Evolutionary conservation across 2,797 vertebrate genomes (phyloP).

Genomic region (Apogon hyalosoma): DNA sequence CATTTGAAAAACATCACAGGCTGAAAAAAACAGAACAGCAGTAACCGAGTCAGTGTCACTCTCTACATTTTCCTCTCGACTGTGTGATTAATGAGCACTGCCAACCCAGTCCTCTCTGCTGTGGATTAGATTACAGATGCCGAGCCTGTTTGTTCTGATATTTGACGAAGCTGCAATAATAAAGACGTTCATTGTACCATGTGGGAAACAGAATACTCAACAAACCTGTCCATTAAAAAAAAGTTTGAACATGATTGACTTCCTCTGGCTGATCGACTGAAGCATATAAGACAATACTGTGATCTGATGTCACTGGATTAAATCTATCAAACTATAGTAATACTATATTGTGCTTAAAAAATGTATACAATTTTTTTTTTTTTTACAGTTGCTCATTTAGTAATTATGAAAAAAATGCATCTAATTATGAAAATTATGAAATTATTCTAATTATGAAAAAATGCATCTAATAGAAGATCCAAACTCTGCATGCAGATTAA

Average conservation of each 20-base stretch:
- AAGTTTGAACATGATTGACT: not conserved
- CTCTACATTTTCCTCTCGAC: conserved; percentile 13
- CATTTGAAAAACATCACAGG: conserved; percentile 21
- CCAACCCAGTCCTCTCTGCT: conserved; percentile 1
- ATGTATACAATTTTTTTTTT: too few species aligned
- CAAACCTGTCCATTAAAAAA: not conserved
- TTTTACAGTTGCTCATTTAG: too few species aligned
- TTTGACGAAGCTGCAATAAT: conserved; percentile 21
- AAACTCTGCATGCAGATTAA: too few species aligned
- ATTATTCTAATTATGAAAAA: too few species aligned
- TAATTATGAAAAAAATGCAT: too few species aligned
- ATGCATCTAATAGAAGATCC: too few species aligned
- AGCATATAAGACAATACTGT: too few species aligned
- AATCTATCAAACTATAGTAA: too few species aligned
- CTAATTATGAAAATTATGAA: too few species aligned
- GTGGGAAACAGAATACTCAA: conserved; percentile 8
- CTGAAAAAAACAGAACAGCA: conserved; percentile 42
- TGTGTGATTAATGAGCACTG: conserved; percentile 26
- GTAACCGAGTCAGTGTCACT: conserved; percentile 20
- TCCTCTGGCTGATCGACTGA: too few species aligned
- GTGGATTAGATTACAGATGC: conserved; percentile 25
- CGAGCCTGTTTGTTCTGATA: conserved; percentile 14
- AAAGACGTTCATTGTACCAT: not conserved
- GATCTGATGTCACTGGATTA: too few species aligned
- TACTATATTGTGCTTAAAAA: too few species aligned